These are phyloP conservation scores for Tetramorium alpestre DNA, from an alignment of 1,140 invertebrate genomes.

Conservation along the genomic window DNA sequence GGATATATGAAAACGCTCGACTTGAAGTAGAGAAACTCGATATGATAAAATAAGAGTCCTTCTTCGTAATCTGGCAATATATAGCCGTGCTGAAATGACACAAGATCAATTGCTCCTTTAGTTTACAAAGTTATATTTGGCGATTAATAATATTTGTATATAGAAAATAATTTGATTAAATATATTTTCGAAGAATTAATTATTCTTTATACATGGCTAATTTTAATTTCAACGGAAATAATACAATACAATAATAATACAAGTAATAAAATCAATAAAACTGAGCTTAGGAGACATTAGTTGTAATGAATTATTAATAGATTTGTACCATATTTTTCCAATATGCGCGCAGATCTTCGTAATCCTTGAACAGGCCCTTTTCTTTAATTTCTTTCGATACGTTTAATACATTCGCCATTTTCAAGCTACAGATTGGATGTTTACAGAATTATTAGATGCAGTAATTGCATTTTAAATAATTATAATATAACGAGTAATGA, in stretches of 20 bases:
- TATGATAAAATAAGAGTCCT: slow-evolving; percentile 74
- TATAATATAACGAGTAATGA: not conserved
- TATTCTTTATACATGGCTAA: not conserved
- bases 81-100: slow-evolving; percentile 79
- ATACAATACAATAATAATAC: not conserved
- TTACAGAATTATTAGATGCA: not conserved
- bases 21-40: slow-evolving; percentile 69
- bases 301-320: not conserved
- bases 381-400: slow-evolving; percentile 74
- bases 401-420: slow-evolving; percentile 73
- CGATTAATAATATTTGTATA: not conserved
- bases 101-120: not conserved
- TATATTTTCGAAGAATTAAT: not conserved
- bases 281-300: not conserved
- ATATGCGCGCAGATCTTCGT: slow-evolving; percentile 78
- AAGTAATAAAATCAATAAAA: not conserved
- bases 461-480: not conserved
- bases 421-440: slow-evolving; percentile 73
- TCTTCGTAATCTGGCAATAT: slow-evolving; percentile 75
- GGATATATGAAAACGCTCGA: slow-evolving; percentile 73
- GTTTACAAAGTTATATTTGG: not conserved
- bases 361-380: slow-evolving; percentile 74
- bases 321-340: slow-evolving; percentile 82
- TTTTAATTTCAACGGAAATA: not conserved
- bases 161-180: not conserved